Evolutionary conservation across 2,888 invertebrate genomes (phyloP).

Genomic region (Slavum lentiscoides): DNA sequence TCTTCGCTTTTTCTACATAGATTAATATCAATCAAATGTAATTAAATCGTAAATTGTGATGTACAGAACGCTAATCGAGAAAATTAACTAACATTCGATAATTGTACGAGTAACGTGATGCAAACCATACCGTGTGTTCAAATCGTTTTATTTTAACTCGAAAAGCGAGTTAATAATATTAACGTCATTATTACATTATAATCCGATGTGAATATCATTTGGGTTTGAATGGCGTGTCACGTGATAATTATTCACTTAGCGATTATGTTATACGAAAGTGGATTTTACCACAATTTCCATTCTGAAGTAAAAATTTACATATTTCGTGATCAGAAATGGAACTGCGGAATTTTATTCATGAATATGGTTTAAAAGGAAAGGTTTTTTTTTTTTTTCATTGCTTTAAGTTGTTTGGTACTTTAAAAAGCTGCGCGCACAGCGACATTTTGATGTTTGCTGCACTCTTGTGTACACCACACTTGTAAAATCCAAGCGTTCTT

Average conservation of each 20-base stretch:
- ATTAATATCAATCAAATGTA: no score
- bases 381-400: background rate
- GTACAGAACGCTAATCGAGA: background rate
- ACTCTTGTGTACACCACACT: background rate
- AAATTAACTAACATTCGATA: background rate
- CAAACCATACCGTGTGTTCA: background rate
- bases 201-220: constrained; percentile 22
- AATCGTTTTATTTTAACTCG: background rate
- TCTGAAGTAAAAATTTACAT: constrained; percentile 37
- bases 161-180: constrained; percentile 10
- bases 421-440: background rate
- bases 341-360: constrained; percentile 12
- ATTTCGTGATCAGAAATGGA: constrained; percentile 16
- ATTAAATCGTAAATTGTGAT: no score
- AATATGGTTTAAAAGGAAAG: constrained; percentile 5
- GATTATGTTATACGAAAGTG: constrained; percentile 14
- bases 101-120: background rate
- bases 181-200: background rate
- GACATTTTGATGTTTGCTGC: constrained; percentile 12
- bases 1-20: no score
- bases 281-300: constrained; percentile 12
- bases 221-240: constrained; percentile 31
- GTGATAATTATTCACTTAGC: constrained; percentile 38
- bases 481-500: background rate
- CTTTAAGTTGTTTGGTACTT: background rate